Base-by-base conservation (phyloP, 2,113 vertebrate genomes). In the Arenaria interpres region DNA sequence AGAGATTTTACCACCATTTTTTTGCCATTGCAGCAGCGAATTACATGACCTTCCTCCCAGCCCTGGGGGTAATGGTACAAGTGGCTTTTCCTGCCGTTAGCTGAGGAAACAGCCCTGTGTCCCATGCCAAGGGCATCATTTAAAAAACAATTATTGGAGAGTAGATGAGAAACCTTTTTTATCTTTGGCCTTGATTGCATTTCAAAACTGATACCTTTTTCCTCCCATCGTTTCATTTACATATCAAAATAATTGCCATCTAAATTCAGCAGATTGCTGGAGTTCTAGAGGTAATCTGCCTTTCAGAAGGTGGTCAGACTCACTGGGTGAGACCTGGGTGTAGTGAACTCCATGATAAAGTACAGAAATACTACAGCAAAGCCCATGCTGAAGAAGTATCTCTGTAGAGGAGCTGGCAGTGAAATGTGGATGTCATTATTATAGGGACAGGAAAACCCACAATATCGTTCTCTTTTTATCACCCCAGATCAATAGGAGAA, bases 161-260 rank as follows among this genome's bases (percentile, higher is more conserved):
- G 46, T 1, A 80, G 79, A 77, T 35, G 88, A 84, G 79, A 90
- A 93, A 67, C 30, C 68, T 76, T 80, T 93, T 82, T 88, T 94
- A 90, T 94, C 88, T 86, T 60, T 41, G 76, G 88, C 73, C 83
- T 86, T 68, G 83, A 84, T 63, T 33, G 82, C 23, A 2, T 90
- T 97, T 93, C 67, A 72, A 83, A 86, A 33, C 56, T 7, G 76
- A 39, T 88, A 67, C 79, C 76, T 84, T 66, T 66, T 64, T 51
- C 67, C 82, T 23, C 84, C 51, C 83, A 53, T 50, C 12, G 3
- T 81, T 84, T 93, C 79, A 95, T 96, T 97, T 96, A 30, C 96
- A 93, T 95, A 92, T 92, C 79, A 94, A 74, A 94, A 93, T 84
- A 67, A 86, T 48, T 93, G 64, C 72, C 79, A 95, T 78, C 85